phyloP scores from a whole-genome alignment of 2,888 invertebrate genomes.

The Tinea pellionella region DNA sequence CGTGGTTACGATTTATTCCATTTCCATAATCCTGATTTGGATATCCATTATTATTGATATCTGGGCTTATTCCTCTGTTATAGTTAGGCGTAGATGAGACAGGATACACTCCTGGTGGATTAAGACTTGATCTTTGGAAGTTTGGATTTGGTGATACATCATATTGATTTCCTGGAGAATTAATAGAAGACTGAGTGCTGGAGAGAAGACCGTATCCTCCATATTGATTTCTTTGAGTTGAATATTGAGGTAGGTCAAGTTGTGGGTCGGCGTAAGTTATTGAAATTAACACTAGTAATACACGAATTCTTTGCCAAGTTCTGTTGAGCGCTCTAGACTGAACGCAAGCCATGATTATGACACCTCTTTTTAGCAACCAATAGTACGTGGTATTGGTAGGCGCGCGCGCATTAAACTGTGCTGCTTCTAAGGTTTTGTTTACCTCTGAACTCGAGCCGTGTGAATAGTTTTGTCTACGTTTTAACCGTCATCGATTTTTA shows the following conservation, averaged over 20 bases:
- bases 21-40: slow-evolving; percentile 45
- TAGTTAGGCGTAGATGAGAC: slow-evolving; percentile 46
- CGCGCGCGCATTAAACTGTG: slow-evolving; percentile 52
- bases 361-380: slow-evolving; percentile 22
- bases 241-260: slow-evolving; percentile 58
- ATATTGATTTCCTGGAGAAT: slow-evolving; percentile 52
- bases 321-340: slow-evolving; percentile 30
- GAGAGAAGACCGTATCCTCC: slow-evolving; percentile 42
- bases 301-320: slow-evolving; percentile 33
- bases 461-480: slow-evolving; percentile 42
- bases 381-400: slow-evolving; percentile 53
- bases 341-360: slow-evolving; percentile 44
- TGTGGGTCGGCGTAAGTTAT: slow-evolving; percentile 35
- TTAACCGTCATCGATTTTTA: slow-evolving; percentile 2
- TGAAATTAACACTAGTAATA: slow-evolving; percentile 25
- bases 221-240: slow-evolving; percentile 40
- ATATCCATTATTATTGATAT: slow-evolving; percentile 58
- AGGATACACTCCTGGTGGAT: slow-evolving; percentile 37
- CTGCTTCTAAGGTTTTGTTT: slow-evolving; percentile 20
- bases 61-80: slow-evolving; percentile 43
- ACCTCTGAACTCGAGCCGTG: slow-evolving; percentile 51
- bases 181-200: slow-evolving; percentile 41
- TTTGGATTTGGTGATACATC: slow-evolving; percentile 34
- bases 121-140: slow-evolving; percentile 43
- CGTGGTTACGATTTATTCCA: slow-evolving; percentile 26